A percentile compares a stretch with the other conserved stretches of the same genome.
phyloP scores from a whole-genome alignment of 2,888 invertebrate species.

The Epinotia brunnichana region DNA sequence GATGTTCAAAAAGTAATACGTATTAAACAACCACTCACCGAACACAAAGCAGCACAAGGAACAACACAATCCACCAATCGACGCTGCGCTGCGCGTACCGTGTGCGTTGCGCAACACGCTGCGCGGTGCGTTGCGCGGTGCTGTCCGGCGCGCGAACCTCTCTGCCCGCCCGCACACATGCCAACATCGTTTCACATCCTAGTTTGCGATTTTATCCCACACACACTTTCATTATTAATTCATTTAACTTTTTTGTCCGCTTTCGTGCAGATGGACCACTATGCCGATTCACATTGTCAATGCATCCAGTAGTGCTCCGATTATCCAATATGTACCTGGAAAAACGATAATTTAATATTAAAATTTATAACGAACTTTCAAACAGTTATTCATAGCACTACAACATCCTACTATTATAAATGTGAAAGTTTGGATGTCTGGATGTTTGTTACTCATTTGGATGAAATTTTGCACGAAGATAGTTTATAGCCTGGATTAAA shows the following conservation, averaged over 20 bases:
- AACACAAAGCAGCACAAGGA: constrained; percentile 62
- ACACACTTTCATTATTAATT: constrained; percentile 54
- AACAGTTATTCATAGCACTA: too few relatives aligned
- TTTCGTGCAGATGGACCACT: constrained; percentile 9
- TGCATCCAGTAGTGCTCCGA: not conserved
- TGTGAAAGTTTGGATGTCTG: too few relatives aligned
- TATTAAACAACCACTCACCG: constrained; percentile 58
- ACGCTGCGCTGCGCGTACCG: constrained; percentile 21
- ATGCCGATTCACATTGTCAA: constrained; percentile 20
- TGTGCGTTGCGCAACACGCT: not conserved
- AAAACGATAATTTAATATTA: not conserved
- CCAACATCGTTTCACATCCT: constrained; percentile 79
- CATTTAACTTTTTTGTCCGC: constrained; percentile 38
- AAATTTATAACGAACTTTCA: not conserved
- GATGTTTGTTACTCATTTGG: too few relatives aligned
- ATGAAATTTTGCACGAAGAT: too few relatives aligned
- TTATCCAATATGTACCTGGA: not conserved
- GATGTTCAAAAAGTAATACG: not conserved
- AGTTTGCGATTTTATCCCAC: constrained; percentile 60
- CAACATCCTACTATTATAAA: too few relatives aligned
- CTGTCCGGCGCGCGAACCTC: constrained; percentile 59
- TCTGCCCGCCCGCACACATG: constrained; percentile 71
- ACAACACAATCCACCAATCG: constrained; percentile 53
- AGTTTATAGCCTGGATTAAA: too few relatives aligned
- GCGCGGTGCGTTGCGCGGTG: constrained; percentile 8